Conservation (phyloP, 2,888 invertebrate genomes). For the Pristionchus exspectatus region DNA sequence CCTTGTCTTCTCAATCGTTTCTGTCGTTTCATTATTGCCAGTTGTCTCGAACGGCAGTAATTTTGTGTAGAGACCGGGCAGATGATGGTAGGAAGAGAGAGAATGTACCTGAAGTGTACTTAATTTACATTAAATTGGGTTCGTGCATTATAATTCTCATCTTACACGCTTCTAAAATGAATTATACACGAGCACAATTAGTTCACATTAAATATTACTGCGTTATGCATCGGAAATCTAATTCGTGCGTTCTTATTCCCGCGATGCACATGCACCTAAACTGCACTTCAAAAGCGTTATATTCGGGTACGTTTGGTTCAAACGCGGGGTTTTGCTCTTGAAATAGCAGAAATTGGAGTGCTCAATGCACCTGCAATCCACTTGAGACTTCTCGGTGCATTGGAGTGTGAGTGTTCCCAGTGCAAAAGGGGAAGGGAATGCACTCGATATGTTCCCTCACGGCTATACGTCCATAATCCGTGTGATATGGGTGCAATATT, state of each 20-base stretch:
- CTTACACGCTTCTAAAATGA: background rate
- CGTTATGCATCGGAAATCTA: background rate
- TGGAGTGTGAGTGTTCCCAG: no score
- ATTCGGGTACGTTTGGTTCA: no score
- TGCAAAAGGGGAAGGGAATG: no score
- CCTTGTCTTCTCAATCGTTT: background rate
- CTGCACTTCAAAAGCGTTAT: no score
- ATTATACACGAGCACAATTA: background rate
- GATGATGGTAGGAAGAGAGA: conserved; percentile 3
- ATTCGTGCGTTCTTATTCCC: background rate
- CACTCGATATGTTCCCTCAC: no score
- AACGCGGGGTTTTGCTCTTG: no score
- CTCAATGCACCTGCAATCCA: no score
- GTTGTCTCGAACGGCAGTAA: background rate
- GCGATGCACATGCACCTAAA: no score
- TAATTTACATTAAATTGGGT: background rate
- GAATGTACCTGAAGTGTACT: conserved; percentile 18
- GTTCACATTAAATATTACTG: background rate
- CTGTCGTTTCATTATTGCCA: background rate
- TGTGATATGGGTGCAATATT: background rate
- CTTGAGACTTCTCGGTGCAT: no score
- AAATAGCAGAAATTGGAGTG: no score
- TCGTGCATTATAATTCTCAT: no score
- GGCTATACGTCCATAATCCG: no score
- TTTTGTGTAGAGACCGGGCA: conserved; percentile 27